phyloP scores from a whole-genome alignment of 2,888 invertebrate species.

The Drymonia ruficornis region DNA sequence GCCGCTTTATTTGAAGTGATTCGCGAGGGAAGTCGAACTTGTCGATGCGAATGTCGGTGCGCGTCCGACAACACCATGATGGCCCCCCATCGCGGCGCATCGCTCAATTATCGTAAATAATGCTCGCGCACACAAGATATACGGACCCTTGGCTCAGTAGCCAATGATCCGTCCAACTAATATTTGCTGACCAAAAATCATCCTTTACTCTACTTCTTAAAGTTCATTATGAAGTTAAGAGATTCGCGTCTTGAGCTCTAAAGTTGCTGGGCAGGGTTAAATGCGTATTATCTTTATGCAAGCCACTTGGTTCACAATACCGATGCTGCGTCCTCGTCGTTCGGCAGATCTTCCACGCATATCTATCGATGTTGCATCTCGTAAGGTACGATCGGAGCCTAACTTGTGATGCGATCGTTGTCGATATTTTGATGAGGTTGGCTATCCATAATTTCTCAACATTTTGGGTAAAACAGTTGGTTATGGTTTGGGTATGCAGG shows the following conservation, averaged over 20 bases:
- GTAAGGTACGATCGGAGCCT: conserved; percentile 62
- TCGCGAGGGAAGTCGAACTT: conserved; percentile 83
- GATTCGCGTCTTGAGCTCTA: conserved; percentile 58
- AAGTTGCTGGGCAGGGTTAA: conserved; percentile 64
- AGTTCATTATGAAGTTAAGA: conserved; percentile 46
- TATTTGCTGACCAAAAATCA: conserved; percentile 47
- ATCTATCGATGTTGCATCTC: conserved; percentile 76
- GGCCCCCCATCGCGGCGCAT: conserved; percentile 84
- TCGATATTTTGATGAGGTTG: conserved; percentile 42
- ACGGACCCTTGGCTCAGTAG: conserved; percentile 77
- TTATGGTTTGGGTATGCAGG: no score
- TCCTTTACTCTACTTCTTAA: conserved; percentile 53
- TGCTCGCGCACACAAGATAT: conserved; percentile 84
- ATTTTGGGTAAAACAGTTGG: neutral
- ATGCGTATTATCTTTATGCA: conserved; percentile 84
- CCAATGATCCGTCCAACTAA: conserved; percentile 67
- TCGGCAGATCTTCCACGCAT: conserved; percentile 74
- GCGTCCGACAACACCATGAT: conserved; percentile 82
- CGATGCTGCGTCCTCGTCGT: conserved; percentile 71
- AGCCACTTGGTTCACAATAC: conserved; percentile 82
- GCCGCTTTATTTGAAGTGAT: conserved; percentile 84
- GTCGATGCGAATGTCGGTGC: conserved; percentile 83
- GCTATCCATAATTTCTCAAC: conserved; percentile 17
- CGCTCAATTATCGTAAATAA: conserved; percentile 86
- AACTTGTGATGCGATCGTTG: conserved; percentile 49